Base-by-base conservation (phyloP, 2,888 invertebrate genomes). In the Spodoptera littoralis region DNA sequence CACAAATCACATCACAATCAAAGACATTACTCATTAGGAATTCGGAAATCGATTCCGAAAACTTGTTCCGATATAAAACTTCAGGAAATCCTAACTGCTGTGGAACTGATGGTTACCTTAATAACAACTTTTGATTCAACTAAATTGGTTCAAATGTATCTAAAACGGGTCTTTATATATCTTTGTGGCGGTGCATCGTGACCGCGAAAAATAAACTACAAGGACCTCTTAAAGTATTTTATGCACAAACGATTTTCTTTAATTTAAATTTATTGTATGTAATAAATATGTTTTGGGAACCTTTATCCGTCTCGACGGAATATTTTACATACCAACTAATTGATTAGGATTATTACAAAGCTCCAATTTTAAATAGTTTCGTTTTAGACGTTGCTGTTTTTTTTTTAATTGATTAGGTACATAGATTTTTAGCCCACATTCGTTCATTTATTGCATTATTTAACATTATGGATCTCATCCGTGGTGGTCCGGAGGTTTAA, bases 81-180 rank as follows among this genome's bases (percentile, higher is more conserved):
- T 75, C 50, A 52, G 8, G 58, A 59, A 54, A 50, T 60, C 62
- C 62, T 52, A 56, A 64, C 70, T 42, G 44, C 47, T 18, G 11
- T 4, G n/a, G 9, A 55, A 5, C 45, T 36, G 46, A 9, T 70
- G 73, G 72, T 58, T 49, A 58, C 70, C 69, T 70, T 76, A 77
- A 62, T 53, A 64, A 59, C 65, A 75, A 69, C 68, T 73, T 36
- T 73, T 66, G 65, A 76, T 73, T 72, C 62, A 61, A 62, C 73
- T 76, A 77, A 76, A 73, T 81, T 71, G 61, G 61, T 67, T 72
- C 70, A 74, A 81, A 80, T 75, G 71, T 63, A 71, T 68, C 72
- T 78, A 73, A 77, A 80, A 67, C 73, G 53, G 53, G 70, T 66
- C 62, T 57, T 59, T 62, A 65, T 45, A 67, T 18, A 69, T 59